Percentiles rank a stretch among this genome's conserved stretches.
These are phyloP conservation scores for Beris chalybata DNA, from an alignment of 2,888 invertebrate species.

Conservation along the genomic window DNA sequence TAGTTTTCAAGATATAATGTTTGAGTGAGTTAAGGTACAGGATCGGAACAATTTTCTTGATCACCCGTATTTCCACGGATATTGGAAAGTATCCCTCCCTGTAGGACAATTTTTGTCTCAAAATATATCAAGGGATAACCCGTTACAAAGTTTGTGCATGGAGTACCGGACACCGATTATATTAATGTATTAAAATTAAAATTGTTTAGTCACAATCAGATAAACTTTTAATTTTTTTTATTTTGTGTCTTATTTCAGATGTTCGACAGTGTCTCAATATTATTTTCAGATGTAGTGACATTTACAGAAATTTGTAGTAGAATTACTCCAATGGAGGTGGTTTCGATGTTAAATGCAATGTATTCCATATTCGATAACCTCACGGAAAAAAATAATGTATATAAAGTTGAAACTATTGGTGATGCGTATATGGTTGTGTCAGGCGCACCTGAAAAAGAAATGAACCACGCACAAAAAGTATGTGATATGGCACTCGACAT, in stretches of 20 bases:
- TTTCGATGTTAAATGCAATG: conserved; percentile 96
- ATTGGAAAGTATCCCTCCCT: no score
- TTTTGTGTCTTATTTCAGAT: conserved; percentile 63
- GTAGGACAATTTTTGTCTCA: no score
- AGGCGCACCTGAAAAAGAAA: conserved; percentile 88
- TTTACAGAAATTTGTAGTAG: conserved; percentile 97
- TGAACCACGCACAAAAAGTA: conserved; percentile 87
- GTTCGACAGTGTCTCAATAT: conserved; percentile 93
- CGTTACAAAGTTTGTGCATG: no score
- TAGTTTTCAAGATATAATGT: no score
- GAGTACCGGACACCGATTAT: neutral
- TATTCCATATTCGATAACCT: conserved; percentile 95
- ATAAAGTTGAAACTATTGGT: conserved; percentile 98
- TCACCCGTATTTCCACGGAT: no score
- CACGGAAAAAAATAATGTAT: conserved; percentile 89
- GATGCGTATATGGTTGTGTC: conserved; percentile 99
- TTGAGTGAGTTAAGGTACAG: no score
- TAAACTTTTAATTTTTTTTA: conserved; percentile 3
- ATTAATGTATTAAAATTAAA: neutral
- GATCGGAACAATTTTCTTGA: no score
- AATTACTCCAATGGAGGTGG: conserved; percentile 96
- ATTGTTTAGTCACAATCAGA: neutral
- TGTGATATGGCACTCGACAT: conserved; percentile 97
- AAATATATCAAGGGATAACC: no score
- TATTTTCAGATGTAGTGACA: conserved; percentile 97